Evolutionary conservation across 2,888 invertebrate genomes (phyloP).

Genomic region (Drosophila gaucha): DNA sequence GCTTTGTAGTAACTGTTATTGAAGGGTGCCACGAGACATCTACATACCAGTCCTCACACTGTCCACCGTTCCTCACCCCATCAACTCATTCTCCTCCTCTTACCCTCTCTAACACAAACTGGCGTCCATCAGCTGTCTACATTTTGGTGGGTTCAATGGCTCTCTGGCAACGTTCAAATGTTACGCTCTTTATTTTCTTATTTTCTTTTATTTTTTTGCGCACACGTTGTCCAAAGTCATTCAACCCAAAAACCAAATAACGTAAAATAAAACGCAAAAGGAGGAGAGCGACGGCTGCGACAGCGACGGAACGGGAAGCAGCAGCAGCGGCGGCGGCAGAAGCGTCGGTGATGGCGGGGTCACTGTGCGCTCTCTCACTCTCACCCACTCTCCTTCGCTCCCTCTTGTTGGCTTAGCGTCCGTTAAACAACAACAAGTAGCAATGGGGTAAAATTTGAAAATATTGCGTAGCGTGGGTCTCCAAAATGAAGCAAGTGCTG

Average conservation of each 20-base stretch:
- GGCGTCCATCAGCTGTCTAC: conserved; percentile 67
- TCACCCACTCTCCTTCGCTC: conserved; percentile 7
- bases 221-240: conserved; percentile 74
- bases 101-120: conserved; percentile 11
- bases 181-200: conserved; percentile 64
- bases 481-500: conserved; percentile 19
- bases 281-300: conserved; percentile 23
- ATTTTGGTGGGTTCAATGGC: conserved; percentile 74
- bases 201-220: conserved; percentile 50
- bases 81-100: background rate
- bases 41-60: conserved; percentile 14
- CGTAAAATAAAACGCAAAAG: conserved; percentile 68
- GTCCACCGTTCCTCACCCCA: background rate
- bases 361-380: conserved; percentile 55
- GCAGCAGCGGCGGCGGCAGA: conserved; percentile 16
- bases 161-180: conserved; percentile 49
- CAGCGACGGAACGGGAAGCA: conserved; percentile 36
- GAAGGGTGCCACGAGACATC: conserved; percentile 41
- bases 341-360: conserved; percentile 52
- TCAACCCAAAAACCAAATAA: conserved; percentile 76
- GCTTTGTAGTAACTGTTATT: conserved; percentile 29
- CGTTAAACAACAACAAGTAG: conserved; percentile 37
- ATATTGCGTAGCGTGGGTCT: conserved; percentile 52
- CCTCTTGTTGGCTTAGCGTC: conserved; percentile 14
- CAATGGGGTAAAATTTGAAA: conserved; percentile 42